Evolutionary conservation across 1,140 invertebrate species (phyloP), one percentile per base, ranked within the genome.

Genomic region (Papilio glaucus): DNA sequence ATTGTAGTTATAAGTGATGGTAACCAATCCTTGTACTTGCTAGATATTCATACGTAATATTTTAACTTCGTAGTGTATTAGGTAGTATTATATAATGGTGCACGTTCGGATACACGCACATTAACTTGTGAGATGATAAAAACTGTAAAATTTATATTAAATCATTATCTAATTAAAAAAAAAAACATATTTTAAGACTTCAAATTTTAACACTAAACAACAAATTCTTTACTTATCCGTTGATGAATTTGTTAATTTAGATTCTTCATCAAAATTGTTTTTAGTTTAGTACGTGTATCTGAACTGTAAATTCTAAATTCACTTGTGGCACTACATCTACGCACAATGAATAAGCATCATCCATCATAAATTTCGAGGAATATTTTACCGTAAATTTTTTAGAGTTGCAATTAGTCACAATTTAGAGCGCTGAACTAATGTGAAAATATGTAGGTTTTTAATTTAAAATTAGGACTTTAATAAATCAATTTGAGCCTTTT

Each of bases 271-370:
- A 41, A 41, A 13, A 13, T 41, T 41, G 0, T 42, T 42, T 45
- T 45, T 1, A 24, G 24, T 57, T 57, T 57, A 26, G 49, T 63
- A 15, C 39, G n/a, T 63, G 75, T 72, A 74, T 75, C 67, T 73
- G 77, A 77, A 73, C 12, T 49, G 49, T 72, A 71, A 61, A 38
- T 33, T 78, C 29, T 57, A 77, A 78, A 79, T 75, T 84, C 74
- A 72, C 65, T 77, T 80, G 78, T 79, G 77, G 71, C 68, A 78
- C 74, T 75, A 80, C 82, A 76, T 79, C 77, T 79, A 85, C 85
- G 89, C 86, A 89, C 87, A 89, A 88, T 81, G 74, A 77, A 82
- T 75, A 81, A 72, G 76, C 82, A 87, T 85, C 85, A 83, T 83
- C 82, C 74, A 77, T 73, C n/a, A 71, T 69, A 78, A 79, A 74